phyloP scores from a whole-genome alignment of 1,140 invertebrate genomes.

The Dinoponera quadriceps region DNA sequence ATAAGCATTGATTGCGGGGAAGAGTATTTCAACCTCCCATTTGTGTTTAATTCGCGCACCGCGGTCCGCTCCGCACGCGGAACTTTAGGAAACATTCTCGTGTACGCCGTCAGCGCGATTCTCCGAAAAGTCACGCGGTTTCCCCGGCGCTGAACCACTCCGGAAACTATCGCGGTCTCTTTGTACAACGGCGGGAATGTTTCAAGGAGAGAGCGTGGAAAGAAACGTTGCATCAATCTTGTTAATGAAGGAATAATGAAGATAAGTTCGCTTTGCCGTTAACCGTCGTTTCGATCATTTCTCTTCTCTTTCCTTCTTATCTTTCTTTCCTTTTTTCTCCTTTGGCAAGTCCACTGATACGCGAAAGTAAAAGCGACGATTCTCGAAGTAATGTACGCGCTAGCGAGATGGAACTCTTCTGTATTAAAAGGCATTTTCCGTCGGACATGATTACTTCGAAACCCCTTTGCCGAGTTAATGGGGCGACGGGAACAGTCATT shows the following conservation, averaged over 20 bases:
- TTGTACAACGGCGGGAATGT: constrained; percentile 17
- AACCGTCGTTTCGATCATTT: neutral
- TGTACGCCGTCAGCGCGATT: constrained; percentile 37
- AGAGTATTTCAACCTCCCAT: constrained; percentile 2
- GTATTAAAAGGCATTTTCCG: neutral
- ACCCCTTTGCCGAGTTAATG: neutral
- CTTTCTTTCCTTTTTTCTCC: too few relatives aligned
- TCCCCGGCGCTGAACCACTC: constrained; percentile 19
- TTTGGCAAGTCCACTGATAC: too few relatives aligned
- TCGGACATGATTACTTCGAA: neutral
- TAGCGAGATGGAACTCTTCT: neutral
- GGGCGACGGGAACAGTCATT: neutral
- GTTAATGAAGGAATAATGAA: constrained; percentile 7
- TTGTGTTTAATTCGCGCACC: constrained; percentile 30
- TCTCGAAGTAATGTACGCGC: constrained; percentile 5
- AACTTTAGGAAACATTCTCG: constrained; percentile 21
- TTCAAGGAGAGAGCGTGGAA: neutral
- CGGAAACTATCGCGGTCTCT: constrained; percentile 1
- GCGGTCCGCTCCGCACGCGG: neutral
- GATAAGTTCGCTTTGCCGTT: neutral
- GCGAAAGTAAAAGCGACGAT: neutral
- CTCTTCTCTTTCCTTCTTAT: neutral
- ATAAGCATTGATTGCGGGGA: neutral
- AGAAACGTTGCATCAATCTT: constrained; percentile 2
- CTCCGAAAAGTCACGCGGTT: constrained; percentile 31